Conservation (phyloP, 2,797 vertebrate species). For the Eremophila alpestris region DNA sequence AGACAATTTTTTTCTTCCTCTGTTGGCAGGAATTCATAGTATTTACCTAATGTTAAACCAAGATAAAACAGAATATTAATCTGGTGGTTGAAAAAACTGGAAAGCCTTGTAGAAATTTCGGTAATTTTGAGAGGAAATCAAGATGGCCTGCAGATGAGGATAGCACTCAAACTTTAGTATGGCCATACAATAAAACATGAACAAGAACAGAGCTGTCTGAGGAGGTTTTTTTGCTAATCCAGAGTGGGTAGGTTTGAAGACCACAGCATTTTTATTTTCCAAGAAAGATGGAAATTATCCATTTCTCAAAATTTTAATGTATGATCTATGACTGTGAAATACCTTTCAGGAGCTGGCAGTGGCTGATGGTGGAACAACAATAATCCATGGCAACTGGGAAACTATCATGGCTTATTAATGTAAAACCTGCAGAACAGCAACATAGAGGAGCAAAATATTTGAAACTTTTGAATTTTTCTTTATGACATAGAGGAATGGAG, state of each 20-base stretch:
- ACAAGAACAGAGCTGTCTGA: not conserved
- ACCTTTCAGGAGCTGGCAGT: not conserved
- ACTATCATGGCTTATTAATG: not conserved
- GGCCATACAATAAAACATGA: fast-evolving
- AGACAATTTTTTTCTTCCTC: not conserved
- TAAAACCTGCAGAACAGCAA: not conserved
- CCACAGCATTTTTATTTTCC: fast-evolving
- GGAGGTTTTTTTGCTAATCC: fast-evolving
- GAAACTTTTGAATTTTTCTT: not conserved
- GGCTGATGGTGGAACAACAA: not conserved
- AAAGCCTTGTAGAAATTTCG: not conserved
- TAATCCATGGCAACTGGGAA: not conserved
- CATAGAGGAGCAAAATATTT: not conserved
- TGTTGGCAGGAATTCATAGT: not conserved
- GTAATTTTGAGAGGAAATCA: not conserved
- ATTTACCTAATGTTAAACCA: not conserved
- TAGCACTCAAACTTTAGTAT: not conserved
- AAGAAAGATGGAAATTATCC: not conserved
- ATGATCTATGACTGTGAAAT: not conserved
- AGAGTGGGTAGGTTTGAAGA: not conserved
- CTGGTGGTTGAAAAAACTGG: not conserved
- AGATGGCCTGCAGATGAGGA: not conserved
- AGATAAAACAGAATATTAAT: not conserved
- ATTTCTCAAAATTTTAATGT: not conserved
- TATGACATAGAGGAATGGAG: not conserved